phyloP scores from a whole-genome alignment of 2,797 vertebrate species.

The Oryzias sinensis region DNA sequence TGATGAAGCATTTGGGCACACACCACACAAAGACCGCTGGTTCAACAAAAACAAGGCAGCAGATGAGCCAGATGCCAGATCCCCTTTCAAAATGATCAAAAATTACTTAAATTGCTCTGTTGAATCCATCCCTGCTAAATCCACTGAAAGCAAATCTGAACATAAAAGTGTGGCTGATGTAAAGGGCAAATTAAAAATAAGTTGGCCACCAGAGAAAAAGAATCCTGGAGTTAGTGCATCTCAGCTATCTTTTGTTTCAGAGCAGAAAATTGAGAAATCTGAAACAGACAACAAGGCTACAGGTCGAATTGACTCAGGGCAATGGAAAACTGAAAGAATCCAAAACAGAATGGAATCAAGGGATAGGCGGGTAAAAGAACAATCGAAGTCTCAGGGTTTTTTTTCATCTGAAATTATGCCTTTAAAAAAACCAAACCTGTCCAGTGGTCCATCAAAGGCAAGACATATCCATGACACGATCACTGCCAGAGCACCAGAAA shows the following conservation, averaged over 20 bases:
- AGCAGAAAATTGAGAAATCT: slow-evolving; percentile 28
- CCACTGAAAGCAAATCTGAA: slow-evolving; percentile 17
- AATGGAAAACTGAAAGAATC: slow-evolving; percentile 16
- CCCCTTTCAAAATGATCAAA: slow-evolving; percentile 32
- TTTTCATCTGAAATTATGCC: slow-evolving; percentile 19
- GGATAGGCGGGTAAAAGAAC: slow-evolving; percentile 19
- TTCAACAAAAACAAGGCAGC: slow-evolving; percentile 55
- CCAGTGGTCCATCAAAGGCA: slow-evolving; percentile 25
- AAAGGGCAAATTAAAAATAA: slow-evolving; percentile 64
- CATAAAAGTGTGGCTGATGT: slow-evolving; percentile 28
- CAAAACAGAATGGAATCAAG: slow-evolving; percentile 18
- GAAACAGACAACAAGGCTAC: slow-evolving; percentile 10
- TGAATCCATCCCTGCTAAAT: slow-evolving; percentile 16
- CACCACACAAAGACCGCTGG: slow-evolving; percentile 79
- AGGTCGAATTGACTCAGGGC: slow-evolving; percentile 10
- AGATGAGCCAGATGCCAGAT: slow-evolving; percentile 49
- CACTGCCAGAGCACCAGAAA: slow-evolving; percentile 9
- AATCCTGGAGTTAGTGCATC: neutral
- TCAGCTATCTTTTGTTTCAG: slow-evolving; percentile 11
- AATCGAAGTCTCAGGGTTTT: slow-evolving; percentile 13
- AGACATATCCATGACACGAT: slow-evolving; percentile 18
- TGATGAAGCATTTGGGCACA: slow-evolving; percentile 79
- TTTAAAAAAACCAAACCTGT: slow-evolving; percentile 23
- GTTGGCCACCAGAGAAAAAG: slow-evolving; percentile 76
- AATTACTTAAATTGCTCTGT: slow-evolving; percentile 9